phyloP scores from a whole-genome alignment of 2,888 invertebrate genomes.

The Lordiphosa fenestrarum region DNA sequence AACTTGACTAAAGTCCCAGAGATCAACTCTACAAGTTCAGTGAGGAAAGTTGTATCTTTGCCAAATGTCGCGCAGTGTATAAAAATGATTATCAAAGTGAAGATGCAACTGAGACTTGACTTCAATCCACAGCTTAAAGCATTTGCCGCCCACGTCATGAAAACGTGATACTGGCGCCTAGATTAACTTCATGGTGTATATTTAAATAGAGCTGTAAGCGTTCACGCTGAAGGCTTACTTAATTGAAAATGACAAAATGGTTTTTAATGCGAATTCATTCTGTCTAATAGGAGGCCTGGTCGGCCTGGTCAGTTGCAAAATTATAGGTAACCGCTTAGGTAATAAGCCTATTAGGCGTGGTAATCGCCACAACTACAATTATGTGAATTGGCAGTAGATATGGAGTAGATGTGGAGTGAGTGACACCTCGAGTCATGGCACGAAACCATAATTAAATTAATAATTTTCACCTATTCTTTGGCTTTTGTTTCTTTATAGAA shows the following conservation, averaged over 20 bases:
- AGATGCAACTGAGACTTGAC: no score
- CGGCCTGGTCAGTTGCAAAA: constrained; percentile 17
- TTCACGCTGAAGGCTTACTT: constrained; percentile 25
- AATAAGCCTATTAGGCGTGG: constrained; percentile 49
- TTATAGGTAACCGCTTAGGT: constrained; percentile 20
- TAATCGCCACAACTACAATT: constrained; percentile 26
- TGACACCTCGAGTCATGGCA: constrained; percentile 49
- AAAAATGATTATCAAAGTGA: no score
- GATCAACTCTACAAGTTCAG: no score
- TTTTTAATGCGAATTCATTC: constrained; percentile 34
- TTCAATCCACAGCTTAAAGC: background rate
- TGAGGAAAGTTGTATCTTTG: no score
- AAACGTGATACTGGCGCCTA: constrained; percentile 6
- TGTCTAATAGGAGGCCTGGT: constrained; percentile 21
- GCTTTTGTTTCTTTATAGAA: constrained; percentile 9
- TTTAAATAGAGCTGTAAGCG: constrained; percentile 1
- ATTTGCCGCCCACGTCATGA: constrained; percentile 4
- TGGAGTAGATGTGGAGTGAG: constrained; percentile 34
- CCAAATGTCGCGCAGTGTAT: no score
- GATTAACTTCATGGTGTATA: constrained; percentile 1
- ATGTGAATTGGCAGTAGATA: constrained; percentile 26
- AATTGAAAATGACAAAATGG: constrained; percentile 36
- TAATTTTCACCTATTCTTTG: constrained; percentile 45
- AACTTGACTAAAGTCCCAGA: no score
- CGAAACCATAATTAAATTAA: constrained; percentile 57